Base-by-base conservation (phyloP, 2,888 invertebrate genomes). In the Gryllus longicercus region DNA sequence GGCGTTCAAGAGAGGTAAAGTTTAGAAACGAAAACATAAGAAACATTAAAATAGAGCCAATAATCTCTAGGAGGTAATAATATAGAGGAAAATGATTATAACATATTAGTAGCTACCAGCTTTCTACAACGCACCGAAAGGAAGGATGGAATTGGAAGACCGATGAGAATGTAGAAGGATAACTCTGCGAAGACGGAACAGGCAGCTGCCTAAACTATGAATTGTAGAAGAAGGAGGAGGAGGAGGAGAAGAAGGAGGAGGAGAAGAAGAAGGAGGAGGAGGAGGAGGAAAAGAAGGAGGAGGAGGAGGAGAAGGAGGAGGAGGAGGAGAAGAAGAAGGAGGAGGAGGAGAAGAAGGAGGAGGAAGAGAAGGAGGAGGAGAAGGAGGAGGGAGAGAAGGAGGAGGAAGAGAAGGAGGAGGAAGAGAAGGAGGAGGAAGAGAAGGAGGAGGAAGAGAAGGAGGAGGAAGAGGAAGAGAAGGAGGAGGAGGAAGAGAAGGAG, bases 401-500 rank as follows among this genome's bases (percentile, higher is more conserved):
- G 76, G 11, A 74, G 51, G 76, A 79, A 25, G 21, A 77, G 49
- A 49, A 76, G 0, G 38, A 77, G 50, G 0, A 18, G 12, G 10
- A 38, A 12, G 12, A 4, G 38, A 25, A 25, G 79, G 12, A 51
- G 51, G 50, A 2, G 76, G 11, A 74, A 23, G 76, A 79, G 76
- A 78, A 76, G 16, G 21, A 77, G 49, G n/a, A 76, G 0, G 38
- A 77, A 21, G 0, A 18, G 12, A 16, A 38, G 2, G 16, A 4
- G 38, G 51, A 25, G 79, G 16, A 51, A 25, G 50, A 2, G 76
- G 11, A 74, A 23, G 76, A 79, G 76, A 78, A 76, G 16, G 10
- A 38, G 2, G 16, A 4, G 38, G 51, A 25, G 79, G 12, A 51
- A 25, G 21, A 2, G 76, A 2, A 74, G 51, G 50, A 79, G 50